Evolutionary conservation across 2,888 invertebrate species (phyloP), one percentile per base, ranked within the genome.

Genomic region (Piscicola geometra): DNA sequence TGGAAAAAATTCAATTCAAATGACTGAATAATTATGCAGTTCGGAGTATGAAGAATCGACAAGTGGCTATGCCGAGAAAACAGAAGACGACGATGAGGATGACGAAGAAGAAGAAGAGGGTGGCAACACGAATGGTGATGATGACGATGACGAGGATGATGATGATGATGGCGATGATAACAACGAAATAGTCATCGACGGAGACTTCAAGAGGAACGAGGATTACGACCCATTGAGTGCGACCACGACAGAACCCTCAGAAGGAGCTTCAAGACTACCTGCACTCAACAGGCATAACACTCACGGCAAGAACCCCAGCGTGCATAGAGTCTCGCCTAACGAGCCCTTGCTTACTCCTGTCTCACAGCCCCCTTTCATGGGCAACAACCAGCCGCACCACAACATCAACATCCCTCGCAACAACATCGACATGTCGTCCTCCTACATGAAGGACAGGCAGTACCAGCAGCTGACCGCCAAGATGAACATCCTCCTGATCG

Each of bases 401-500:
- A n/a, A n/a, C n/a, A n/a, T n/a, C n/a, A 56, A 56, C 60, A 18
- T 60, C 73, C 33, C 60, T 32, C 52, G 35, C 18, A 73, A 64
- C 73, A 67, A 67, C 67, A 32, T 35, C 67, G 73, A 64, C 64
- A 32, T 50, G 2, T 71, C 71, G 1, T 71, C 71, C 30, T 52
- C 50, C 32, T 71, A 41, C 1, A 47, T 71, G 50, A 71, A 71
- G 32, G 71, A 71, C 30, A 47, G 71, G n/a, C 50, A 47, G n/a
- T 52, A 30, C 52, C 71, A 47, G 12, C 71, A 76, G 64, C 47
- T 71, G 32, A 71, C 76, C 60, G 71, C 71, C 66, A 60, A 76
- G 36, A 76, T 76, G 76, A 76, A 76, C 71, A 76, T 76, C 50
- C 33, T 76, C 2, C 76, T 76, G 5, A 76, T 76, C n/a, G 76